phyloP scores from a whole-genome alignment of 1,140 invertebrate genomes.

The Bombus superbus region DNA sequence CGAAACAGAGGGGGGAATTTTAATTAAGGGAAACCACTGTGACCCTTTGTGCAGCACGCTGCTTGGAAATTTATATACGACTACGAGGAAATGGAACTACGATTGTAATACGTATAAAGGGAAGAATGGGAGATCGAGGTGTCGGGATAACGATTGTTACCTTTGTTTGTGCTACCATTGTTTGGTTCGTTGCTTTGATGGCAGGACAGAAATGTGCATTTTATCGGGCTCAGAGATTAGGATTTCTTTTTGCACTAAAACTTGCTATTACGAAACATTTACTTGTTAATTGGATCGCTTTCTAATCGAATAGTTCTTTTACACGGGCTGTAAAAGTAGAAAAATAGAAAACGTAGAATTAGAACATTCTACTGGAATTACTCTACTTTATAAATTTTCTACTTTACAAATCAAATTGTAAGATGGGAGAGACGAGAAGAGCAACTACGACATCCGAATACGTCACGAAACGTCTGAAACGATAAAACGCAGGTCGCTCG shows the following conservation, averaged over 20 bases:
- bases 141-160: background rate
- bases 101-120: background rate
- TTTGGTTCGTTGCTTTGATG: background rate
- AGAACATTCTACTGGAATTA: background rate
- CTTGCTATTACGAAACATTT: background rate
- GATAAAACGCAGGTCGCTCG: constrained; percentile 17
- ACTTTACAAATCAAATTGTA: background rate
- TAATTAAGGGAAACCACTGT: constrained; percentile 21
- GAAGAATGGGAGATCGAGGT: background rate
- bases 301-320: background rate
- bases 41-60: background rate
- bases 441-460: background rate
- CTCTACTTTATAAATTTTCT: background rate
- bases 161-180: background rate
- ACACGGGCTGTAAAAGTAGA: too few relatives aligned
- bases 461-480: constrained; percentile 15
- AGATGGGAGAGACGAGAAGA: background rate
- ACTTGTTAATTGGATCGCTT: background rate
- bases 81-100: background rate
- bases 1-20: background rate
- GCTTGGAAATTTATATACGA: constrained; percentile 12
- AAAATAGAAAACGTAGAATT: background rate
- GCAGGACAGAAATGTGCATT: background rate
- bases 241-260: background rate
- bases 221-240: background rate